Evolutionary conservation across 2,113 vertebrate species (phyloP).

Genomic region (Haemorhous mexicanus): DNA sequence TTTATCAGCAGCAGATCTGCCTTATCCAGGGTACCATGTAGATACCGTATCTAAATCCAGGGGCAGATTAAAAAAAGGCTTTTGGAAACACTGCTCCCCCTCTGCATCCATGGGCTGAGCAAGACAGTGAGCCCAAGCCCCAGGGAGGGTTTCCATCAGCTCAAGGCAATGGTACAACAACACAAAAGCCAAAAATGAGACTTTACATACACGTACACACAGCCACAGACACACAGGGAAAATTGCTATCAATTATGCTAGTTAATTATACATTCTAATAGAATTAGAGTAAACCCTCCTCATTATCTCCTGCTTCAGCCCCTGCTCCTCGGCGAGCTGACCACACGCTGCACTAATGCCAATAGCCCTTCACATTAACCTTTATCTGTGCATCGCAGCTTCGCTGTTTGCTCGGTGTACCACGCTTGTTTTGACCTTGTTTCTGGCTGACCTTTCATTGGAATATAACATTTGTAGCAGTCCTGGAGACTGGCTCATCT

Average conservation of each 20-base stretch:
- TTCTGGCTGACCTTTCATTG: conserved; percentile 35
- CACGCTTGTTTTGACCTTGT: conserved; percentile 5
- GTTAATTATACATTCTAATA: conserved; percentile 62
- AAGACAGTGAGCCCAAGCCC: background rate
- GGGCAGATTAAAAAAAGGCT: background rate
- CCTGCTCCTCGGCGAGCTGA: conserved; percentile 25
- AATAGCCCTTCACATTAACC: conserved; percentile 29
- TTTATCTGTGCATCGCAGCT: background rate
- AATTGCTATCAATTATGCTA: conserved; percentile 56
- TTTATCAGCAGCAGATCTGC: background rate
- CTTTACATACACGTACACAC: background rate
- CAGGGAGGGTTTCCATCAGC: accelerated
- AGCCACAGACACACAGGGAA: conserved; percentile 20
- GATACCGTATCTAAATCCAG: background rate
- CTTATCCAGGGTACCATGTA: background rate
- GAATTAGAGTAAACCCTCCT: conserved; percentile 52
- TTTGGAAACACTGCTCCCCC: background rate
- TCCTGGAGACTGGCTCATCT: conserved; percentile 44
- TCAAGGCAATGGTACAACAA: background rate
- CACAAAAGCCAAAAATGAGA: conserved; percentile 49
- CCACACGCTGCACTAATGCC: conserved; percentile 27
- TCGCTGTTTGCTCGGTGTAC: background rate
- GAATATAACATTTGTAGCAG: conserved; percentile 36
- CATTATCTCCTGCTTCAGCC: conserved; percentile 20
- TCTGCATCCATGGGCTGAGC: background rate